Evolutionary conservation across 1,140 invertebrate species (phyloP).

Genomic region (Portunus trituberculatus): DNA sequence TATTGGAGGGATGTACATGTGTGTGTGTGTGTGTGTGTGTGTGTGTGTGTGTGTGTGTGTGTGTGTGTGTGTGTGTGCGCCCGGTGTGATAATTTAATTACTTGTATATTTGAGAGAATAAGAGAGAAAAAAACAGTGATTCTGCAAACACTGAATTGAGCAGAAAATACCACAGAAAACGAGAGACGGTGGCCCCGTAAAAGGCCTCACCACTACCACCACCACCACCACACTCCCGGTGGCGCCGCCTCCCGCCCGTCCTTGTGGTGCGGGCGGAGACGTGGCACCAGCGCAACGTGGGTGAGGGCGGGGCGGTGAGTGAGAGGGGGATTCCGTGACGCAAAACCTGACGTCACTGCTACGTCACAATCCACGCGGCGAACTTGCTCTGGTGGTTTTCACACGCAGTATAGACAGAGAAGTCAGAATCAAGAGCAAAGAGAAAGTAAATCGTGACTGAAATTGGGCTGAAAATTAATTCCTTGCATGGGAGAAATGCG

Average conservation of each 20-base stretch:
- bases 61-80: neutral
- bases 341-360: neutral
- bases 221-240: neutral
- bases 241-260: neutral
- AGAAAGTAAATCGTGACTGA: too few species aligned
- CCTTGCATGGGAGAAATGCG: neutral
- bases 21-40: too few species aligned
- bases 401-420: too few species aligned
- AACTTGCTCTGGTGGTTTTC: neutral
- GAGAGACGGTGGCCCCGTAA: neutral
- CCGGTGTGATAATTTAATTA: neutral
- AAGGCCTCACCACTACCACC: slow-evolving; percentile 6
- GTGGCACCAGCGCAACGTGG: neutral
- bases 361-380: neutral
- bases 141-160: neutral
- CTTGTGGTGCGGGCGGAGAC: neutral
- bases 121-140: neutral
- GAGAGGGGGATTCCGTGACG: neutral
- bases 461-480: too few species aligned
- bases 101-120: neutral
- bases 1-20: too few species aligned
- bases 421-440: too few species aligned
- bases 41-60: slow-evolving; percentile 3
- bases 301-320: neutral
- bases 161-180: neutral